A percentile compares a stretch with the other conserved stretches of the same genome.
Evolutionary conservation across 2,888 invertebrate genomes (phyloP).

Genomic region (Pyralis farinalis): DNA sequence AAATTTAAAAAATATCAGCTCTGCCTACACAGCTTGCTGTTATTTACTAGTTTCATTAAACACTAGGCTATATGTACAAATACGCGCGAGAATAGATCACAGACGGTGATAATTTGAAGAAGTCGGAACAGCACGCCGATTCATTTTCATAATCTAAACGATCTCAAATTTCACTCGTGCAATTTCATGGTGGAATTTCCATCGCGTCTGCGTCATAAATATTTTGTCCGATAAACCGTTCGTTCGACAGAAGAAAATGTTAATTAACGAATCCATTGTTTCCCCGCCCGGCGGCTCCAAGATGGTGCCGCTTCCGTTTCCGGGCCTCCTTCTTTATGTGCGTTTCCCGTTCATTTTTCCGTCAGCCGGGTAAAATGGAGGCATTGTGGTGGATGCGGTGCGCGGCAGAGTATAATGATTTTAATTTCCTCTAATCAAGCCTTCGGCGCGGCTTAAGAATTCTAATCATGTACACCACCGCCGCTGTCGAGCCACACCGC

Average conservation of each 20-base stretch:
- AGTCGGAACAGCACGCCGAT: constrained; percentile 17
- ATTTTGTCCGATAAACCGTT: constrained; percentile 81
- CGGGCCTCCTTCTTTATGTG: constrained; percentile 77
- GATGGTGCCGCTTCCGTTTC: constrained; percentile 81
- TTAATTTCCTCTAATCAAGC: constrained; percentile 82
- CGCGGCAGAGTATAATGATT: constrained; percentile 76
- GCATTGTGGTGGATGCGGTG: constrained; percentile 62
- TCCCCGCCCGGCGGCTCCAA: constrained; percentile 82
- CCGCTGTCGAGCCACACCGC: constrained; percentile 18
- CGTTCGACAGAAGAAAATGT: constrained; percentile 86
- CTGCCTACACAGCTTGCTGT: too few relatives aligned
- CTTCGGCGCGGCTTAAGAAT: constrained; percentile 79
- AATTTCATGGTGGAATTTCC: constrained; percentile 69
- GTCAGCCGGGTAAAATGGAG: constrained; percentile 57
- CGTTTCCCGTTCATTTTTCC: constrained; percentile 77
- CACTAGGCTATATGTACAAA: too few relatives aligned
- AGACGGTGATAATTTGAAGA: background rate
- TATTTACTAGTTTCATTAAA: too few relatives aligned
- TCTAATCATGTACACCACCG: constrained; percentile 72
- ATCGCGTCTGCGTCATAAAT: constrained; percentile 74
- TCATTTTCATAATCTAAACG: constrained; percentile 40
- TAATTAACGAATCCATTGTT: constrained; percentile 90
- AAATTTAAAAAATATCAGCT: too few relatives aligned
- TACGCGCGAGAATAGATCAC: background rate
- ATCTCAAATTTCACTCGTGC: constrained; percentile 50